A percentile compares a stretch with the other conserved stretches of the same genome.
phyloP scores from a whole-genome alignment of 1,140 invertebrate genomes.

The Aphelenchoides besseyi region DNA sequence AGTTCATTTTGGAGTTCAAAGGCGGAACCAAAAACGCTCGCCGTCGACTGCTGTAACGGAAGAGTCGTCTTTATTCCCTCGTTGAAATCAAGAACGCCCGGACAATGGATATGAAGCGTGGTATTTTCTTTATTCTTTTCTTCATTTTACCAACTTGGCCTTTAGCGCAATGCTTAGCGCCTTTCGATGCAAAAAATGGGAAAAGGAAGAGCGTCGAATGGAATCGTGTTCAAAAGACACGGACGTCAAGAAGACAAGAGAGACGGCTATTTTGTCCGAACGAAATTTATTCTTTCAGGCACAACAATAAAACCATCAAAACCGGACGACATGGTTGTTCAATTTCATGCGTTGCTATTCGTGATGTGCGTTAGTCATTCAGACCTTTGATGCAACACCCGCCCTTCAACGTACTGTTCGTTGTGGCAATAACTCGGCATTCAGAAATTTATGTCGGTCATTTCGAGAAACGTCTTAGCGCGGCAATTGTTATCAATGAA shows the following conservation, averaged over 20 bases:
- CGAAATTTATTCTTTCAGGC: constrained; percentile 3
- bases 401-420: not conserved
- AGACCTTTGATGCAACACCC: not conserved
- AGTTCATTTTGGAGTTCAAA: not conserved
- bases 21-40: not conserved
- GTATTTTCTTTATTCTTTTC: not conserved
- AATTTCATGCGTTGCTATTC: not conserved
- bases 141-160: constrained; percentile 3
- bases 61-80: not conserved
- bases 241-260: not conserved
- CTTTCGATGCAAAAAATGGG: not conserved
- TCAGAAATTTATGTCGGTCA: not conserved
- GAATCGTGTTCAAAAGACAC: too few relatives aligned
- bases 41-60: not conserved
- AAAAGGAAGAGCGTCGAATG: constrained; percentile 5
- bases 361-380: not conserved
- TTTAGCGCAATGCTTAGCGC: not conserved
- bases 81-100: constrained; percentile 3
- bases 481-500: not conserved
- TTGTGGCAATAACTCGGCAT: not conserved
- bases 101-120: not conserved
- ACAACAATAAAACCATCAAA: not conserved
- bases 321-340: not conserved
- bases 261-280: not conserved
- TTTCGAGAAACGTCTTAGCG: constrained; percentile 1